Evolutionary conservation across 1,140 invertebrate species (phyloP).

Genomic region (Lucilia cuprina): DNA sequence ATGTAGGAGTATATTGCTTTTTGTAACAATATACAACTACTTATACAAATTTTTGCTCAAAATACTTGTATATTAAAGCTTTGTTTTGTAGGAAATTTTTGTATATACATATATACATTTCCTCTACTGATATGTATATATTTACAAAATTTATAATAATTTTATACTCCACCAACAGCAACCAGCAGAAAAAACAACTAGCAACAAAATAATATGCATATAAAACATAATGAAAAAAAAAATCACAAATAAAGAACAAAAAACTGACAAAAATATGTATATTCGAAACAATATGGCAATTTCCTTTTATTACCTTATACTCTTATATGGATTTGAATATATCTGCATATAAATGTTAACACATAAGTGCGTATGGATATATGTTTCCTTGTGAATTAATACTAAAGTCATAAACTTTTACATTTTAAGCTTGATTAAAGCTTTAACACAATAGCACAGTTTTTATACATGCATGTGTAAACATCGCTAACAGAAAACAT

Average conservation of each 20-base stretch:
- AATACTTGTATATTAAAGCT: neutral
- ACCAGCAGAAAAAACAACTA: neutral
- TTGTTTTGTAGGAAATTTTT: neutral
- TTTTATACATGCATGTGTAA: neutral
- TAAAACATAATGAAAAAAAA: neutral
- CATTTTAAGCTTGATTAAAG: slow-evolving; percentile 11
- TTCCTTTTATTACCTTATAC: slow-evolving; percentile 19
- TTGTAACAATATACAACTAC: neutral
- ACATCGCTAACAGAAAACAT: neutral
- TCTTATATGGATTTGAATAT: neutral
- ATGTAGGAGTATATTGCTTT: neutral
- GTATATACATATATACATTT: neutral
- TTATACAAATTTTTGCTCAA: neutral
- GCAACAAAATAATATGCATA: neutral
- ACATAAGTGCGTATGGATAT: neutral
- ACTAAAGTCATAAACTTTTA: slow-evolving; percentile 4
- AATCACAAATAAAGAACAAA: neutral
- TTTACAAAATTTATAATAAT: neutral
- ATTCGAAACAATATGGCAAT: slow-evolving; percentile 33
- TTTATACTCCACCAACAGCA: neutral
- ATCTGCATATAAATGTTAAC: neutral
- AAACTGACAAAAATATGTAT: neutral
- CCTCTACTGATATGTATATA: neutral
- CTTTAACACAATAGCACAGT: neutral
- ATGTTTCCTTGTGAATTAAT: neutral